Base-by-base conservation (phyloP, 2,888 invertebrate genomes). In the Thera britannica region DNA sequence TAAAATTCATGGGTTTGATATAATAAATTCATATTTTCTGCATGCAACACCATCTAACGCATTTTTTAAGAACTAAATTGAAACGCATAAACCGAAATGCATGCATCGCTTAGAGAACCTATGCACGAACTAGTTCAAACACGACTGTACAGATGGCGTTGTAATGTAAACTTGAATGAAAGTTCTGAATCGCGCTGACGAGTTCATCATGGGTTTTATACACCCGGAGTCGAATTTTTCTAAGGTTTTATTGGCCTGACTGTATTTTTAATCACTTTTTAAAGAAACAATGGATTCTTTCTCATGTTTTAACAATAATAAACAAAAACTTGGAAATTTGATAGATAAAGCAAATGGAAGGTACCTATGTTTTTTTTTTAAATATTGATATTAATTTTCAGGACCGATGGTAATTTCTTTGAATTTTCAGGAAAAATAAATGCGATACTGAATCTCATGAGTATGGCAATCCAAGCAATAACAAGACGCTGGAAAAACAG, bases 331-430 rank as follows among this genome's bases (percentile, higher is more conserved):
- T 48, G 75, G 79, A 3, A 72, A 73, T 60, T 68, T 83, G 8
- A 70, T 84, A 41, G 81, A 84, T 64, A 58, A 64, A 23, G 75
- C 79, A 64, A 69, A 58, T 34, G 68, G 80, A 69, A 79, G 83
- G 83, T 82, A n/a, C n/a, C n/a, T n/a, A 35, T 41, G 41, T 41
- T 41, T 38, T 38, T 38, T 6, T 38, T 6, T 38, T 23, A 23
- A 23, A 23, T 23, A 23, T 23, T 4, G 38, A 38, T 5, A 4
- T 5, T 38, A 38, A 38, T 38, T 3, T 38, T 38, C 5, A 38
- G 41, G 41, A 41, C 7, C 7, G 4, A 3, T 52, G 8, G 23
- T 34, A 34, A 23, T 23, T 49, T 48, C 3, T 49, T 46, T 9
- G 9, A 12, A 51, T 23, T 59, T 59, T 62, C 62, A 65, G 58